Evolutionary conservation across 2,888 invertebrate genomes (phyloP).

Genomic region (Rhimphoctona megacephalus): DNA sequence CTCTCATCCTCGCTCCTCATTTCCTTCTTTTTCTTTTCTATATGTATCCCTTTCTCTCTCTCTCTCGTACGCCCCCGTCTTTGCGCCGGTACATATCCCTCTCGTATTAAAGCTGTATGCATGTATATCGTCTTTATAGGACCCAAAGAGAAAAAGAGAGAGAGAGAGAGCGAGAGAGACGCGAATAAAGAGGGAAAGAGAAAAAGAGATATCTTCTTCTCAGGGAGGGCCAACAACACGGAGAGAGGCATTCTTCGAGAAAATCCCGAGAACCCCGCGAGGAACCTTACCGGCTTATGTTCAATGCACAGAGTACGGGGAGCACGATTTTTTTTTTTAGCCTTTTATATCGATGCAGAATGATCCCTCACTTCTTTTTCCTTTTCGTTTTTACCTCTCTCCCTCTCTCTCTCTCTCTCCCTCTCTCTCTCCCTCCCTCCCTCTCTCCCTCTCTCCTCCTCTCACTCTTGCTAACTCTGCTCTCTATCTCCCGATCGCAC

Average conservation of each 20-base stretch:
- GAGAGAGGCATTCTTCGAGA: conserved; percentile 73
- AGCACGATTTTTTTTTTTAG: conserved; percentile 18
- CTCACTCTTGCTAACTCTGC: conserved; percentile 19
- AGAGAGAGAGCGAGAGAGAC: not conserved
- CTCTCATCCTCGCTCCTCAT: conserved; percentile 32
- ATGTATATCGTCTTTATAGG: conserved; percentile 54
- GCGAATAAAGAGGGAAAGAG: conserved; percentile 8
- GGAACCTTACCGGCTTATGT: conserved; percentile 62
- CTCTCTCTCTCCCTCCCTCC: too few species aligned
- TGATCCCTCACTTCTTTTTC: conserved; percentile 69
- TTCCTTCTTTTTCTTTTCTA: conserved; percentile 22
- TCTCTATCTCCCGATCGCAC: conserved; percentile 50
- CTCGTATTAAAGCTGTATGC: conserved; percentile 51
- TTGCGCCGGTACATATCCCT: conserved; percentile 48
- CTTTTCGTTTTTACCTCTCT: conserved; percentile 39
- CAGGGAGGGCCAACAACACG: conserved; percentile 56
- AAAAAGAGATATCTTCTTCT: conserved; percentile 44
- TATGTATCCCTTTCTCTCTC: conserved; percentile 28
- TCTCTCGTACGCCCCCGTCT: conserved; percentile 66
- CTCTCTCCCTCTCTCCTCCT: conserved; percentile 23
- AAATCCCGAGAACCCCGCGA: conserved; percentile 71
- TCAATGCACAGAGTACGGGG: conserved; percentile 60
- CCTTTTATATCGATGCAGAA: conserved; percentile 63
- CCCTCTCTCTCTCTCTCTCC: conserved; percentile 24
- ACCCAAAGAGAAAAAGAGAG: conserved; percentile 33